Evolutionary conservation across 2,113 vertebrate species (phyloP).

Genomic region (Alectura lathami): DNA sequence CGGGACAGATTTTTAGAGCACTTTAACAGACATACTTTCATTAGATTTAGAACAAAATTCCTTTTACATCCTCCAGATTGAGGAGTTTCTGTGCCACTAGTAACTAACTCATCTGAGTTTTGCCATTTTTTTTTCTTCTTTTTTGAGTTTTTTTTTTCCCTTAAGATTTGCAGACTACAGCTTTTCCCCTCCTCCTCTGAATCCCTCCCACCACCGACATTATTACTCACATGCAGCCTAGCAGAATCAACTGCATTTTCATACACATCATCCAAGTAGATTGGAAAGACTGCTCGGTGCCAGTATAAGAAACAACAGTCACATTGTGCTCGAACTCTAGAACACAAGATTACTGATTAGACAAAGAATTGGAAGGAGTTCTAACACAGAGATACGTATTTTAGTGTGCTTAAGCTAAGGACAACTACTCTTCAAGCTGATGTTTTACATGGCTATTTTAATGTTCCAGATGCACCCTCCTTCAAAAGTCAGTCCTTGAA

Average conservation of each 20-base stretch:
- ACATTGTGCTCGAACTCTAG: constrained; percentile 89
- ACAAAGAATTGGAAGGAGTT: background rate
- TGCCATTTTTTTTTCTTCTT: background rate
- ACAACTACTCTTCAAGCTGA: background rate
- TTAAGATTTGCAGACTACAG: background rate
- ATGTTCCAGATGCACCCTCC: background rate
- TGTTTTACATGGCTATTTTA: background rate
- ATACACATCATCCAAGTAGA: constrained; percentile 96
- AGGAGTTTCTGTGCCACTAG: background rate
- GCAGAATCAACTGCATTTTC: constrained; percentile 95
- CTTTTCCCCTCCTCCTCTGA: background rate
- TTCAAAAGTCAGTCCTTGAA: background rate
- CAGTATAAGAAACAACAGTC: constrained; percentile 97
- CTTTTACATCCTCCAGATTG: background rate
- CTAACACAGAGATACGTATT: background rate
- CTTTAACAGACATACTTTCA: background rate
- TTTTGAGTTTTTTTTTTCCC: background rate
- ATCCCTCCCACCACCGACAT: background rate
- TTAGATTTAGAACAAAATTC: background rate
- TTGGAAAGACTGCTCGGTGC: constrained; percentile 97
- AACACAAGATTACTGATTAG: constrained; percentile 50
- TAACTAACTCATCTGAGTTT: background rate
- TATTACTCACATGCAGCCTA: constrained; percentile 88
- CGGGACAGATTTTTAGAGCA: background rate
- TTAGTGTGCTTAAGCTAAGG: background rate